Evolutionary conservation across 64 coral and sea anemone genomes (phyloP), one percentile per base, ranked within the genome.

Genomic region (Montipora cactus): DNA sequence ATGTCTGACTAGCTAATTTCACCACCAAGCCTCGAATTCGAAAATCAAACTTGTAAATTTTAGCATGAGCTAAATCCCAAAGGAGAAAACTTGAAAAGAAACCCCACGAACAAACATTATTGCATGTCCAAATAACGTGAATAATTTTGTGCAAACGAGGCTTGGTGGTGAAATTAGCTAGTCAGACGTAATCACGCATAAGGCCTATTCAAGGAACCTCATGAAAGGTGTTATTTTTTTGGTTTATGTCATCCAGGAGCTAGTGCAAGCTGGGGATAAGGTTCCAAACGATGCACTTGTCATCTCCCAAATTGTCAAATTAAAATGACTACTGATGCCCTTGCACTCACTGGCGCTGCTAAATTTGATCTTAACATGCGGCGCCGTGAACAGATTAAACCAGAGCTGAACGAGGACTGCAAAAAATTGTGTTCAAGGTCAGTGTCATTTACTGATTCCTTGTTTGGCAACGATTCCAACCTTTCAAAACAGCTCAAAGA

Each of bases 351-450:
- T 22, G 88, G 76, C 8, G 77, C 88, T 0, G 77, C 77, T 7
- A 90, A 90, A 15, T 90, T 79, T 51, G 88, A 90, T 5, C 28
- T 90, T 4, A 88, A 62, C 37, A 88, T 88, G 73, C 44, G 73
- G 72, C 72, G 71, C 14, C 7, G 87, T 8, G 87, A 88, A 71
- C 62, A 87, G 1, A 59, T 61, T 12, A 47, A 71, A 25, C 25
- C 25, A 25, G 25, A 25, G 25, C 25, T 25, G 25, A 25, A 25
- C 1, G 25, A 25, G 25, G 51, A 55, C 51, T 55, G 2, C 51
- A 55, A 55, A 88, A 68, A 88, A 3, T 12, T 88, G 37, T 75
- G 70, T 47, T 75, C 85, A 3, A 55, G 70, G 19, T 23, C 85
- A 8, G 85, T 75, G 0, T 71, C 85, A 25, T 25, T 25, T 25